Percentiles rank a stretch among this genome's conserved stretches.
phyloP scores from a whole-genome alignment of 2,888 invertebrate species.

The Malthinus seriepunctatus region DNA sequence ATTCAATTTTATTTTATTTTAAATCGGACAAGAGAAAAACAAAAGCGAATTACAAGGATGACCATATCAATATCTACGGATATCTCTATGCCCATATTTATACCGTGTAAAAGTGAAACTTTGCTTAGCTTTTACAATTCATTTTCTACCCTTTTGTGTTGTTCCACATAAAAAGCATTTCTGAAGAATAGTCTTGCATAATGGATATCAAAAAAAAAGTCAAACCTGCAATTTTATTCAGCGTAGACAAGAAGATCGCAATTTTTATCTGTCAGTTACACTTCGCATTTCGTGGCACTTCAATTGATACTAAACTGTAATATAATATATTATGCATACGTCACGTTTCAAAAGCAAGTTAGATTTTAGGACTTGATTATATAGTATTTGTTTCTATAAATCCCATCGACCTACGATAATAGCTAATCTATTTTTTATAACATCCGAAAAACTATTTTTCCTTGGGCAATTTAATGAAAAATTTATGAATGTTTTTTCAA shows the following conservation, averaged over 20 bases:
- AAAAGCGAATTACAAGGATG: neutral
- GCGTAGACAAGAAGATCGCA: constrained; percentile 21
- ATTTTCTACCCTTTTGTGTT: constrained; percentile 20
- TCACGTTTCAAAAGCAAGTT: constrained; percentile 12
- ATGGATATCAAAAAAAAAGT: constrained; percentile 22
- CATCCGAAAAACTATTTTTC: neutral
- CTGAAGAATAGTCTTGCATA: constrained; percentile 18
- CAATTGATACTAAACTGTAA: constrained; percentile 23
- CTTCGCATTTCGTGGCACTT: constrained; percentile 23
- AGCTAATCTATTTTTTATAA: neutral
- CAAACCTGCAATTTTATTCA: constrained; percentile 19
- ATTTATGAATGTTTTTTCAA: neutral
- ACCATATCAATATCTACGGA: constrained; percentile 13
- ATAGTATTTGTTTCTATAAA: neutral
- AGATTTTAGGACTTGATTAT: constrained; percentile 10
- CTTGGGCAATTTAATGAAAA: neutral
- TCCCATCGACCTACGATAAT: neutral
- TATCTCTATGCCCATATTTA: neutral
- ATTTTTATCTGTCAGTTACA: constrained; percentile 28
- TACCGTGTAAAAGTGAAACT: constrained; percentile 16
- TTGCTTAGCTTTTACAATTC: constrained; percentile 21
- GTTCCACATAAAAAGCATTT: constrained; percentile 12
- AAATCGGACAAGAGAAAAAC: no score
- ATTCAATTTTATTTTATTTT: no score
- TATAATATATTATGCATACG: constrained; percentile 21